Conservation (phyloP, 2,888 invertebrate genomes). For the Oligia strigilis region DNA sequence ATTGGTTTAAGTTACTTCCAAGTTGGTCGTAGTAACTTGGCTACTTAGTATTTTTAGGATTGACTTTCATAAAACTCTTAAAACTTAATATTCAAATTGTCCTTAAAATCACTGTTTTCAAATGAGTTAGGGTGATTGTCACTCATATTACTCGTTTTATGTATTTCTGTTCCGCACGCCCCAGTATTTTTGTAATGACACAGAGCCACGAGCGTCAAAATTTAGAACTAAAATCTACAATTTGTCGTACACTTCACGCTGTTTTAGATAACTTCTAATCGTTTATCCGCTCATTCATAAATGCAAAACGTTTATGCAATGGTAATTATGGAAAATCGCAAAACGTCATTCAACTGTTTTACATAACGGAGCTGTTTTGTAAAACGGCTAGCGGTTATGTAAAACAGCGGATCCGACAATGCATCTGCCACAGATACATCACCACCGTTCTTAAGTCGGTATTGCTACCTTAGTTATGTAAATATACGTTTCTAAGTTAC, state of each 20-base stretch:
- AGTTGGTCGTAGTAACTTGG: too few relatives aligned
- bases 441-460: not conserved
- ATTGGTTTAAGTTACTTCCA: too few relatives aligned
- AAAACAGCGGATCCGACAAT: not conserved
- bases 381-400: not conserved
- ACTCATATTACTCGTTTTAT: not conserved
- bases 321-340: not conserved
- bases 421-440: not conserved
- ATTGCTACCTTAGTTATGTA: not conserved
- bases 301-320: not conserved
- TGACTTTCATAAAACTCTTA: too few relatives aligned
- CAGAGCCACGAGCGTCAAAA: not conserved
- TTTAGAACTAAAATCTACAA: not conserved
- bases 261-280: too few relatives aligned
- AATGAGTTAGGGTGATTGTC: not conserved
- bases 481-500: conserved; percentile 1
- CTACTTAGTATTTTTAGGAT: too few relatives aligned
- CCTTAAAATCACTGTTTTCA: not conserved
- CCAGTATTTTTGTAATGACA: not conserved
- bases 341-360: not conserved
- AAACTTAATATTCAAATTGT: not conserved
- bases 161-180: not conserved
- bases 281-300: not conserved
- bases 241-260: not conserved
- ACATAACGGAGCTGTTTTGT: not conserved